Conservation (phyloP, 2,113 vertebrate species). For the Tenrec ecaudatus region DNA sequence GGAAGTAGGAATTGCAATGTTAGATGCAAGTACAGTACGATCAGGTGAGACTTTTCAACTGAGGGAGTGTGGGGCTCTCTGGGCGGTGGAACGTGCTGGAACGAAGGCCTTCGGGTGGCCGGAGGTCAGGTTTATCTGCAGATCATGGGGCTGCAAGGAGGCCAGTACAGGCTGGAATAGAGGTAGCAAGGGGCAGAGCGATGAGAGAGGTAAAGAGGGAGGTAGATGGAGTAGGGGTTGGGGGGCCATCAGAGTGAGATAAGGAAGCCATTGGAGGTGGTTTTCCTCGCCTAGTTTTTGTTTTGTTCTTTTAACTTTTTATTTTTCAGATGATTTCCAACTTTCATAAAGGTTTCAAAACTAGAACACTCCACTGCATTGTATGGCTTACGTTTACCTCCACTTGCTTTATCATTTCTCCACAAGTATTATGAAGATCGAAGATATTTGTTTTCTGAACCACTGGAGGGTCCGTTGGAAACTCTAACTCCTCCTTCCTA, state of each 20-base stretch:
- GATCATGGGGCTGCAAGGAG: too few relatives aligned
- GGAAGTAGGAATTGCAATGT: not conserved
- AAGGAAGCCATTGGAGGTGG: not conserved
- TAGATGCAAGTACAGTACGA: too few relatives aligned
- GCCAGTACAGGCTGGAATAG: too few relatives aligned
- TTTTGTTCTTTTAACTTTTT: not conserved
- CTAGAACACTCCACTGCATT: not conserved
- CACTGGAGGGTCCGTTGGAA: not conserved
- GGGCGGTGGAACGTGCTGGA: too few relatives aligned
- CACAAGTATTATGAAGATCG: not conserved
- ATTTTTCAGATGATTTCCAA: slow-evolving; percentile 20
- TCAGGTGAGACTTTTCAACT: too few relatives aligned
- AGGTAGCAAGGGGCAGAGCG: too few relatives aligned
- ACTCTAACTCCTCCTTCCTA: not conserved
- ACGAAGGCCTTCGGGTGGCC: too few relatives aligned
- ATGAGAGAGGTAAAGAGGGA: too few relatives aligned
- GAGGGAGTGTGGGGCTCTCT: too few relatives aligned
- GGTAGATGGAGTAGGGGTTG: too few relatives aligned
- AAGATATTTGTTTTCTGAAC: slow-evolving; percentile 24
- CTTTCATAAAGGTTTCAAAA: slow-evolving; percentile 17
- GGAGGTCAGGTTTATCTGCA: too few relatives aligned
- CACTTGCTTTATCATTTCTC: not conserved
- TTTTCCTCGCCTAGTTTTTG: not conserved
- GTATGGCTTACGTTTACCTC: not conserved
- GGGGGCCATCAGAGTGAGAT: not conserved